Percentiles rank a stretch among this genome's conserved stretches.
These are phyloP conservation scores for Drosophila pruinosa DNA, from an alignment of 1,140 invertebrate species.

Conservation along the genomic window DNA sequence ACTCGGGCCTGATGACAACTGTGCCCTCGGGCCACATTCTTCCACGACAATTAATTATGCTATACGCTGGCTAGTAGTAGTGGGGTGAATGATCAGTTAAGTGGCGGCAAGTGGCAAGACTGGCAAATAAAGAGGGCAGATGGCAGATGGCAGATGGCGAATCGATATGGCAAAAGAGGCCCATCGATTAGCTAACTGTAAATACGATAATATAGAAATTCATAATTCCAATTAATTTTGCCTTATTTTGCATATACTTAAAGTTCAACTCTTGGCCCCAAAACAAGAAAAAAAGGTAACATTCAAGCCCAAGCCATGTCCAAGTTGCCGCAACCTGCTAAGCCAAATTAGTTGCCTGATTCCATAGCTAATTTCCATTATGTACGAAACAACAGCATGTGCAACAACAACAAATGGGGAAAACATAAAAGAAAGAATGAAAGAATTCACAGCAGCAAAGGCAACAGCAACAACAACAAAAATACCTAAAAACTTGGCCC, in stretches of 20 bases:
- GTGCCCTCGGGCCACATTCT: slow-evolving; percentile 15
- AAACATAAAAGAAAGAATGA: not conserved
- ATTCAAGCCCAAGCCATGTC: not conserved
- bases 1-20: slow-evolving; percentile 17
- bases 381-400: not conserved
- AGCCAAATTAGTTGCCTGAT: slow-evolving; percentile 33
- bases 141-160: not conserved
- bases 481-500: slow-evolving; percentile 3
- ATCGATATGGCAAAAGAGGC: not conserved
- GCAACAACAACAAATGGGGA: slow-evolving; percentile 1
- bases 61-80: not conserved
- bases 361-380: slow-evolving; percentile 59
- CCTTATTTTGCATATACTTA: slow-evolving; percentile 41
- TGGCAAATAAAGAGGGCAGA: not conserved
- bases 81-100: slow-evolving; percentile 72
- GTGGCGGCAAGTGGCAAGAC: slow-evolving; percentile 41
- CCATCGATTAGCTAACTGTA: slow-evolving; percentile 49
- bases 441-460: not conserved
- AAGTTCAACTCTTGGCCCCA: slow-evolving; percentile 42
- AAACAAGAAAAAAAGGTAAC: no score
- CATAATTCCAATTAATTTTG: slow-evolving; percentile 45
- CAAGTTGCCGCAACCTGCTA: slow-evolving; percentile 29
- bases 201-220: slow-evolving; percentile 31
- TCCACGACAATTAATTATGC: slow-evolving; percentile 28
- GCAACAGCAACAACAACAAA: not conserved